A percentile compares a stretch with the other conserved stretches of the same genome.
phyloP scores from a whole-genome alignment of 2,113 vertebrate genomes.

The Dermatemys mawii region DNA sequence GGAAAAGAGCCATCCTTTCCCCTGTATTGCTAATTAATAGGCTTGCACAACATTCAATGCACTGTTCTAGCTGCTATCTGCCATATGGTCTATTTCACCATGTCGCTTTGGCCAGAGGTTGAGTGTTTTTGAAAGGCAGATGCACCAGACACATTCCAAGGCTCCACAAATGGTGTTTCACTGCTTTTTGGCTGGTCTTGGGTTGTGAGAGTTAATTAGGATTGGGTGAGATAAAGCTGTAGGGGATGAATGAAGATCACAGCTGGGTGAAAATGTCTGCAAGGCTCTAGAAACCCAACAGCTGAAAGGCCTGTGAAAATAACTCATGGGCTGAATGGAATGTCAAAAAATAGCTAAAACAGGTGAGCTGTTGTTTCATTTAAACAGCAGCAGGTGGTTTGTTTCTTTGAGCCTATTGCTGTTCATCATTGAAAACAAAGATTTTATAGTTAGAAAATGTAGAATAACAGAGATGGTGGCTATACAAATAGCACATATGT shows the following conservation, averaged over 20 bases:
- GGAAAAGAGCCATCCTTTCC: neutral
- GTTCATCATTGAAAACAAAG: neutral
- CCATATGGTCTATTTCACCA: neutral
- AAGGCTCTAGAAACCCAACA: neutral
- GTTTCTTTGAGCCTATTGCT: neutral
- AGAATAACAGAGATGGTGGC: neutral
- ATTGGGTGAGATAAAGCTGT: neutral
- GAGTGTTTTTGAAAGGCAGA: neutral
- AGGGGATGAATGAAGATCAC: conserved; percentile 47
- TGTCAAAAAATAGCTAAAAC: conserved; percentile 34
- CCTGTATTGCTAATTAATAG: neutral
- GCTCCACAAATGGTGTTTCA: neutral
- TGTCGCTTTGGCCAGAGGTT: neutral
- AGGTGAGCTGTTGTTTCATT: rapidly evolving
- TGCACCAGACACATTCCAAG: neutral
- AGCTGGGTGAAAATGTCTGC: conserved; percentile 29
- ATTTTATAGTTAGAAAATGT: neutral
- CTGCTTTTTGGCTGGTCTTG: rapidly evolving
- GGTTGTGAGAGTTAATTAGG: rapidly evolving
- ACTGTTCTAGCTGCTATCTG: neutral
- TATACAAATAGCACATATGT: neutral
- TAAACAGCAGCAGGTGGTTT: conserved; percentile 30
- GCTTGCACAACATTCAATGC: neutral
- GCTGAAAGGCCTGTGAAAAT: conserved; percentile 26
- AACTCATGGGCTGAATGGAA: neutral